These are phyloP conservation scores for Malacoraja senta DNA, from an alignment of 2,797 vertebrate genomes.

Conservation along the genomic window DNA sequence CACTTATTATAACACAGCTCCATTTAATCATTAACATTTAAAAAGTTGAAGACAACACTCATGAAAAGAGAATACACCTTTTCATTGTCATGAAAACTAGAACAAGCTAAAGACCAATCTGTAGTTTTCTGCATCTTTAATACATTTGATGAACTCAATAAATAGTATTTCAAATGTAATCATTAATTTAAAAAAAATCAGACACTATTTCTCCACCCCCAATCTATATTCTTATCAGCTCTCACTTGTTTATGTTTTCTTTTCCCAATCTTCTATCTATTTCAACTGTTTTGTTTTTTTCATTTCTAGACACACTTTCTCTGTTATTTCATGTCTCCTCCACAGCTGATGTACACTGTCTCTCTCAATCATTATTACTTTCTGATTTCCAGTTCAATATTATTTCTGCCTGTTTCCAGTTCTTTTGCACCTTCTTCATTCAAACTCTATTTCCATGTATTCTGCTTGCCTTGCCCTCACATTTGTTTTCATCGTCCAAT, in stretches of 20 bases:
- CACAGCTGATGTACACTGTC: background rate
- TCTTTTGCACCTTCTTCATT: background rate
- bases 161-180: background rate
- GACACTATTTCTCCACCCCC: background rate
- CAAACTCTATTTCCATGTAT: background rate
- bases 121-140: conserved; percentile 4
- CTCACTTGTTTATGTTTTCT: background rate
- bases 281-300: background rate
- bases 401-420: background rate
- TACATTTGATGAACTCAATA: background rate
- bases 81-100: background rate
- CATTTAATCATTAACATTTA: background rate
- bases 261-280: background rate
- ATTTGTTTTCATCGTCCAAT: background rate
- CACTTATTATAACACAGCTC: conserved; percentile 8
- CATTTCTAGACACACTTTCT: background rate
- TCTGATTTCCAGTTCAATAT: background rate
- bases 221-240: too few species aligned
- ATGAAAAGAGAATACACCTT: background rate
- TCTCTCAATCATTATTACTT: background rate
- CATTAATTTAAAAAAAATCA: background rate
- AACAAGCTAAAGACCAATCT: conserved; percentile 14
- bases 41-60: background rate
- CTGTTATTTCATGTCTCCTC: background rate
- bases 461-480: background rate